A percentile compares a stretch with the other conserved stretches of the same genome.
Evolutionary conservation across 2,888 invertebrate species (phyloP).

Genomic region (Polietes domitor): DNA sequence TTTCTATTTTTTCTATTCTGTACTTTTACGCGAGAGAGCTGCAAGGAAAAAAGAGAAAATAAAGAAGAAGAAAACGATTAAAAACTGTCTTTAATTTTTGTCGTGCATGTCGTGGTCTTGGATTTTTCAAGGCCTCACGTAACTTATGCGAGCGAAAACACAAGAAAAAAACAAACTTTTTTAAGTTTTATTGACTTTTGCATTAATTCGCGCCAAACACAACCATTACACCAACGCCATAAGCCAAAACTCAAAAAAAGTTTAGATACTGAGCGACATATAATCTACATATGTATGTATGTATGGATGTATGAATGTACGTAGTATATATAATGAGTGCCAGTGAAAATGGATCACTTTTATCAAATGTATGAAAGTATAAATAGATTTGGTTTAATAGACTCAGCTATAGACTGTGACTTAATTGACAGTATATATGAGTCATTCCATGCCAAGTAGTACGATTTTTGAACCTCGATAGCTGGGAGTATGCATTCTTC

Average conservation of each 20-base stretch:
- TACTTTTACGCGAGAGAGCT: slow-evolving; percentile 56
- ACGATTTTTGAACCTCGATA: no score
- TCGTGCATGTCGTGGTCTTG: not conserved
- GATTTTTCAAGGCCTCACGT: slow-evolving; percentile 47
- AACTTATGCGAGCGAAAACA: not conserved
- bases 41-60: slow-evolving; percentile 44
- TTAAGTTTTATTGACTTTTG: slow-evolving; percentile 43
- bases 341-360: no score
- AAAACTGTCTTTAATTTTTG: slow-evolving; percentile 8
- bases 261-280: slow-evolving; percentile 1
- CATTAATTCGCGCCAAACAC: slow-evolving; percentile 21
- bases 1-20: not conserved
- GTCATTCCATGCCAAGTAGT: no score
- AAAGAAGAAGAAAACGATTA: slow-evolving; percentile 15
- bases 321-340: no score
- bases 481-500: no score
- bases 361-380: no score
- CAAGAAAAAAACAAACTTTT: not conserved
- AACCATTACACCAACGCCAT: not conserved
- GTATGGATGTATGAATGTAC: no score
- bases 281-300: not conserved
- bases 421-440: no score
- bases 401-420: no score
- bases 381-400: no score
- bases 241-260: slow-evolving; percentile 7